Percentiles rank a stretch among this genome's conserved stretches.
phyloP scores from a whole-genome alignment of 2,797 vertebrate species.

The Sitta carolinensis region DNA sequence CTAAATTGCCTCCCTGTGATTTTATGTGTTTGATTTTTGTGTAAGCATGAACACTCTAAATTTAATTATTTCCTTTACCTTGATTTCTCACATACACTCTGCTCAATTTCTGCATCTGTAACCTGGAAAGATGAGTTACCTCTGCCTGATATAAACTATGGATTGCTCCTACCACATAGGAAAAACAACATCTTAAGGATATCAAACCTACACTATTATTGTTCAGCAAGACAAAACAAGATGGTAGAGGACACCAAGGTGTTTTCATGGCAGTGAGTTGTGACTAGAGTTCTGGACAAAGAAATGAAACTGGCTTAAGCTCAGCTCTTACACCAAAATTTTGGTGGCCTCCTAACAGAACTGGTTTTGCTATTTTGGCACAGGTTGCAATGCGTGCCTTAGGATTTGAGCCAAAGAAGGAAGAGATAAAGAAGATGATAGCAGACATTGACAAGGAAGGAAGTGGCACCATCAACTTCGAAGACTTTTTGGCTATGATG shows the following conservation, averaged over 20 bases:
- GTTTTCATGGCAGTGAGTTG: neutral
- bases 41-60: neutral
- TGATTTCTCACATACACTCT: neutral
- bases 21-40: neutral
- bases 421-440: slow-evolving; percentile 93
- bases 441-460: slow-evolving; percentile 88
- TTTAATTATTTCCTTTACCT: neutral
- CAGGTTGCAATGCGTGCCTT: slow-evolving; percentile 94
- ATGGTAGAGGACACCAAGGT: neutral
- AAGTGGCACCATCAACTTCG: slow-evolving; percentile 85
- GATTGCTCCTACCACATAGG: neutral
- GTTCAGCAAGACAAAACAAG: neutral
- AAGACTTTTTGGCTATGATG: slow-evolving; percentile 91
- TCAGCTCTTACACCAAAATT: neutral
- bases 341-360: neutral
- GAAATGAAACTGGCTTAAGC: neutral
- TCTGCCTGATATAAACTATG: neutral
- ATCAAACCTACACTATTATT: neutral
- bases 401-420: slow-evolving; percentile 96
- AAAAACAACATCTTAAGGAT: neutral
- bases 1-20: neutral
- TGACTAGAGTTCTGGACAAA: neutral
- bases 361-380: neutral
- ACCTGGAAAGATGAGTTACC: neutral
- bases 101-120: neutral